Evolutionary conservation across 2,797 vertebrate species (phyloP), one percentile per base, ranked within the genome.

Genomic region (Myotis myotis): DNA sequence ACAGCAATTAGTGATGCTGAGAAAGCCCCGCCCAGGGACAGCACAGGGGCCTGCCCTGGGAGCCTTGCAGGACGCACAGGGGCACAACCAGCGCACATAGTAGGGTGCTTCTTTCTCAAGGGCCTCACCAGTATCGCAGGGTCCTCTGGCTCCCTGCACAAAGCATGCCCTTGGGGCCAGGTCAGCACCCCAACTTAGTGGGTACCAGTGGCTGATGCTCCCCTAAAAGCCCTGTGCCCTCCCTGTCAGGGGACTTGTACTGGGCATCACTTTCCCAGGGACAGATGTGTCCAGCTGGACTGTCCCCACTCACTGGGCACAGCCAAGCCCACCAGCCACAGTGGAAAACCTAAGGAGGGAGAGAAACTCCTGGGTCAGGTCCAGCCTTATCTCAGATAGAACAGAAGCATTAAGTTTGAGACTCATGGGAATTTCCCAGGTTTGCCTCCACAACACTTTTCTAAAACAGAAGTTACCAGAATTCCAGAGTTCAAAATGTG

Each of bases 1-100:
- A 4, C 0, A 1, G 38, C 20, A 3, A 2, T 13, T 0, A 11
- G n/a, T 44, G 25, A 9, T 2, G 9, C 10, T 6, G 3, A 19
- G 28, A 49, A 33, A 75, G 49, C 19, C 16, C 68, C 8, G 4
- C 22, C n/a, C 0, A 0, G 33, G 36, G 15, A 10, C 44, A 4
- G 38, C 23, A 0, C 5, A 9, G 22, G 55, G 11, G 38, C 47
- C 71, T 36, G 7, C 62, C 19, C 49, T 8, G 22, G 53, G 47
- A 36, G 71, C 20, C 60, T 41, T 28, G 2, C 9, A 30, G 86
- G 22, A 30, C 2, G 11, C 51, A 20, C 1, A 1, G 1, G n/a
- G 12, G 23, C 13, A 22, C 4, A 33, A 8, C 36, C 16, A 2
- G 7, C 2, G 17, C 66, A 6, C 12, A 22, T 1, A 5, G 4